These are phyloP conservation scores for Microcebus lehilahytsara DNA, from an alignment of 2,113 vertebrate genomes.

Conservation along the genomic window DNA sequence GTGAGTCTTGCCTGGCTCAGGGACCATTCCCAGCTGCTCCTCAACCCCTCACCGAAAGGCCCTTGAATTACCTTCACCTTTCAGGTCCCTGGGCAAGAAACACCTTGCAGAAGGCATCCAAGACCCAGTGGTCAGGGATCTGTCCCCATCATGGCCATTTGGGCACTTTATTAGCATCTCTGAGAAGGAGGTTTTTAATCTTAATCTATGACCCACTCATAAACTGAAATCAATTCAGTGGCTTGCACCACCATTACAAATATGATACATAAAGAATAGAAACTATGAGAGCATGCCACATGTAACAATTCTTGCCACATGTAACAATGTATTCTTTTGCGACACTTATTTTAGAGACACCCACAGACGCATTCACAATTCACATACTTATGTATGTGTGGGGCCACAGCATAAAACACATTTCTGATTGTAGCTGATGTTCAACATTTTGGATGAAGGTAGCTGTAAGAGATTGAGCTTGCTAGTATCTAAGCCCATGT, in stretches of 20 bases:
- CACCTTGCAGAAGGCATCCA: not conserved
- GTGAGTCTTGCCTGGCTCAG: rapidly evolving
- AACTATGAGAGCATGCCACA: not conserved
- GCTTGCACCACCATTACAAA: not conserved
- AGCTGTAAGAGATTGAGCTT: not conserved
- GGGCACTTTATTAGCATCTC: not conserved
- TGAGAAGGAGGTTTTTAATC: not conserved
- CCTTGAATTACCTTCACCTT: not conserved
- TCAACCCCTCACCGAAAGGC: no score
- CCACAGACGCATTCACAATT: not conserved
- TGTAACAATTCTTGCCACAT: not conserved
- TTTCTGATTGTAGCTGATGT: not conserved
- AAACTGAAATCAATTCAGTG: not conserved
- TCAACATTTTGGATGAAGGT: not conserved
- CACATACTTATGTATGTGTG: not conserved
- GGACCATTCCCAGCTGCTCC: not conserved
- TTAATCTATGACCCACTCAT: not conserved
- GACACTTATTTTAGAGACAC: not conserved
- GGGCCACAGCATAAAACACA: not conserved
- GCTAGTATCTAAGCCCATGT: not conserved
- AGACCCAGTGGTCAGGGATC: not conserved
- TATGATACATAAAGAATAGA: not conserved
- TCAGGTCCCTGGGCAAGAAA: not conserved
- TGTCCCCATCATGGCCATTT: no score
- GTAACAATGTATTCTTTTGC: not conserved